These are phyloP conservation scores for Spizaetus ornatus DNA, from an alignment of 2,113 vertebrate species.

Conservation along the genomic window DNA sequence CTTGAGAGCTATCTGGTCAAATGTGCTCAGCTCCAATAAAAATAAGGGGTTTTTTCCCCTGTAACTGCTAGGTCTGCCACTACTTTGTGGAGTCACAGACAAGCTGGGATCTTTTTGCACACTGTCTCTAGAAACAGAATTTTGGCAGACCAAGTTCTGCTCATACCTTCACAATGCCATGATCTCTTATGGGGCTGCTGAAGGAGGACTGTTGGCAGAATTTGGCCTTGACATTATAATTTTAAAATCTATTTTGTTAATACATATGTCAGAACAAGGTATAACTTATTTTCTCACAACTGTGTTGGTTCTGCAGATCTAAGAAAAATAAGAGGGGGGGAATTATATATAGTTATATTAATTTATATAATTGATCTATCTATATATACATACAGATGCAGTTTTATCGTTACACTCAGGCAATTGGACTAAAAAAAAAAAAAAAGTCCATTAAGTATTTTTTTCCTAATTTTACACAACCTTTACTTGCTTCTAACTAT, in stretches of 20 bases:
- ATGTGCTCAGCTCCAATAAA: neutral
- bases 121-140: neutral
- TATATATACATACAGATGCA: neutral
- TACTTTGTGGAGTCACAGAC: neutral
- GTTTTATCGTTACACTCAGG: neutral
- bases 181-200: neutral
- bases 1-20: neutral
- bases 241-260: neutral
- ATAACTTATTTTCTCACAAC: neutral
- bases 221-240: neutral
- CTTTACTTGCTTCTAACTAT: neutral
- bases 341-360: neutral
- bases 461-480: neutral
- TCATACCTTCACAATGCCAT: neutral
- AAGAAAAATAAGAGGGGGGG: neutral
- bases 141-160: neutral
- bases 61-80: neutral
- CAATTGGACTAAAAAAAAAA: neutral
- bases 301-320: neutral
- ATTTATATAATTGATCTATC: neutral
- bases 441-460: neutral
- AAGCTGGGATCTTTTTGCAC: neutral
- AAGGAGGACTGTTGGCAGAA: neutral
- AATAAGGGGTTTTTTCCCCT: accelerated
- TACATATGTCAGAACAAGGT: neutral